These are phyloP conservation scores for Monochamus saltuarius DNA, from an alignment of 1,140 invertebrate genomes.

Conservation along the genomic window DNA sequence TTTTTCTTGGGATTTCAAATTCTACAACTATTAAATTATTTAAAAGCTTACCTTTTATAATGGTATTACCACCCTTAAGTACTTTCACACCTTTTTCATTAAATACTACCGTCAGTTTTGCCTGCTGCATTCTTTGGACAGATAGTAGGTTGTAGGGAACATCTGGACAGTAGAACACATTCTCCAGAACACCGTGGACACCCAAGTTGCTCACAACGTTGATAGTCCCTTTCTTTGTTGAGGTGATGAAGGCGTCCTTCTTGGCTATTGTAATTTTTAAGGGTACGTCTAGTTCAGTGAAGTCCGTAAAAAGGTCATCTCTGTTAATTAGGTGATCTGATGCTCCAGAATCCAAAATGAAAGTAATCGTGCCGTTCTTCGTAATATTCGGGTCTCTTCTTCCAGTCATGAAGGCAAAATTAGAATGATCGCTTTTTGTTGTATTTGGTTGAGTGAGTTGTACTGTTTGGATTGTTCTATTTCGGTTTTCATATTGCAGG, in stretches of 20 bases:
- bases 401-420: slow-evolving; percentile 12
- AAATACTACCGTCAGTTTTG: slow-evolving; percentile 38
- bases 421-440: background rate
- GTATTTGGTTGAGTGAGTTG: background rate
- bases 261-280: slow-evolving; percentile 23
- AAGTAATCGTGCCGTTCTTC: background rate
- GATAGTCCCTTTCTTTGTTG: slow-evolving; percentile 14
- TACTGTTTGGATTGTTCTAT: slow-evolving; percentile 1
- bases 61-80: slow-evolving; percentile 30
- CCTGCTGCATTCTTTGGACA: slow-evolving; percentile 40
- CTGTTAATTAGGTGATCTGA: slow-evolving; percentile 23
- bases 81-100: slow-evolving; percentile 36
- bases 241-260: slow-evolving; percentile 1
- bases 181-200: slow-evolving; percentile 3
- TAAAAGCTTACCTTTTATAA: slow-evolving; percentile 39
- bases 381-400: background rate
- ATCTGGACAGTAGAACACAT: slow-evolving; percentile 7
- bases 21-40: slow-evolving; percentile 37
- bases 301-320: slow-evolving; percentile 9
- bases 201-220: slow-evolving; percentile 18
- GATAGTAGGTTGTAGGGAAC: slow-evolving; percentile 43
- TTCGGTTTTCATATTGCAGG: slow-evolving; percentile 1
- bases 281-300: slow-evolving; percentile 8
- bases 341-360: slow-evolving; percentile 25
- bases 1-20: slow-evolving; percentile 12